A percentile compares a stretch with the other conserved stretches of the same genome.
These are phyloP conservation scores for Gonocerus acuteangulatus DNA, from an alignment of 2,888 invertebrate genomes.

Conservation along the genomic window DNA sequence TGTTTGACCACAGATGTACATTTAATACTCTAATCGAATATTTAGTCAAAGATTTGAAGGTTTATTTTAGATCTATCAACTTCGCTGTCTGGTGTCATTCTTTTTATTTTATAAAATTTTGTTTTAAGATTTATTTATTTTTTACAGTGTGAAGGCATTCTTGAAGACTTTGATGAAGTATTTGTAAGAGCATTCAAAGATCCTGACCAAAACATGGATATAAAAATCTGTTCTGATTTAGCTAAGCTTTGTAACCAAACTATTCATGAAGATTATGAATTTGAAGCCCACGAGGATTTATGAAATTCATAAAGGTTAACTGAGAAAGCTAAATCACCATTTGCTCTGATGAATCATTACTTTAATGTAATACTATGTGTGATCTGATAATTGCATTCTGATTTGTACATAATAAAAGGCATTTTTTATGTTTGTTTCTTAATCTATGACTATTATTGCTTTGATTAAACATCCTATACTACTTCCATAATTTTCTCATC, in stretches of 20 bases:
- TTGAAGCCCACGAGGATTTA: constrained; percentile 34
- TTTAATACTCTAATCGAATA: too few relatives aligned
- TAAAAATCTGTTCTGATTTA: constrained; percentile 49
- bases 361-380: constrained; percentile 4
- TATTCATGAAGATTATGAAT: constrained; percentile 32
- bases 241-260: constrained; percentile 47
- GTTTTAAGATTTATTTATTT: constrained; percentile 26
- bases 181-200: constrained; percentile 54
- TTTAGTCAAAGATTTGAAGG: too few relatives aligned
- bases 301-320: constrained; percentile 2
- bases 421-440: too few relatives aligned
- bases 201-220: constrained; percentile 45
- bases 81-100: too few relatives aligned
- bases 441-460: too few relatives aligned
- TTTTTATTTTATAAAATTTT: neutral
- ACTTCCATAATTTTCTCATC: too few relatives aligned
- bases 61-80: too few relatives aligned
- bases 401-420: neutral
- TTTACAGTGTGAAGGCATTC: constrained; percentile 62
- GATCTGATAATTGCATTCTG: constrained; percentile 5
- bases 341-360: neutral
- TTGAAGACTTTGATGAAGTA: constrained; percentile 63
- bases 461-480: too few relatives aligned
- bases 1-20: too few relatives aligned
- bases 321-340: neutral